Percentiles rank a stretch among this genome's conserved stretches.
phyloP scores from a whole-genome alignment of 2,797 vertebrate species.

The Spheniscus humboldti region DNA sequence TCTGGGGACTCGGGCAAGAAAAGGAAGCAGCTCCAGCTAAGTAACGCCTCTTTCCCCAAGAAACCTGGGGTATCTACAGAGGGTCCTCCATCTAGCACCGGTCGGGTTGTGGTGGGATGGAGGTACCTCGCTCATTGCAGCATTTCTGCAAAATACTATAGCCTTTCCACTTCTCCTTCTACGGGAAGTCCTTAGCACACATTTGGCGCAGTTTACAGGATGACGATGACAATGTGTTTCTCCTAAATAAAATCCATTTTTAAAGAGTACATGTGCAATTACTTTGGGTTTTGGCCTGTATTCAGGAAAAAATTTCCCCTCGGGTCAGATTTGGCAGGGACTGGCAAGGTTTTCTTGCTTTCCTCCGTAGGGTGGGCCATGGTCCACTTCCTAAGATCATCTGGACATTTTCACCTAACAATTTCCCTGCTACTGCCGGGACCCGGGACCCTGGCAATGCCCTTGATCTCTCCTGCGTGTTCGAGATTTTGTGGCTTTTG shows the following conservation, averaged over 20 bases:
- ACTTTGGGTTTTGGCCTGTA: slow-evolving; percentile 58
- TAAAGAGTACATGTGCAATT: slow-evolving; percentile 66
- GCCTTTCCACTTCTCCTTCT: background rate
- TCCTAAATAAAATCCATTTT: slow-evolving; percentile 68
- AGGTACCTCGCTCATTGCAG: background rate
- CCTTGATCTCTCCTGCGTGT: slow-evolving; percentile 55
- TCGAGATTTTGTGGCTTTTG: slow-evolving; percentile 50
- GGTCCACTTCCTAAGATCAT: slow-evolving; percentile 61
- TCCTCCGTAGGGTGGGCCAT: slow-evolving; percentile 55
- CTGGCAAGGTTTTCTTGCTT: slow-evolving; percentile 55
- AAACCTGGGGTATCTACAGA: background rate
- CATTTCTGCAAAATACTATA: background rate
- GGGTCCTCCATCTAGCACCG: background rate
- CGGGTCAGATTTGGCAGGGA: slow-evolving; percentile 59
- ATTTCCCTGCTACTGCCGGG: slow-evolving; percentile 58
- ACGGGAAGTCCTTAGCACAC: background rate
- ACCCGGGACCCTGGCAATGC: slow-evolving; percentile 57
- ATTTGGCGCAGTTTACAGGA: slow-evolving; percentile 43
- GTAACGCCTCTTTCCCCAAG: background rate
- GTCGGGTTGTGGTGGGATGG: background rate
- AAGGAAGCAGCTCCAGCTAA: background rate
- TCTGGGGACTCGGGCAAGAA: background rate
- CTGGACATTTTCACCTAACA: slow-evolving; percentile 67
- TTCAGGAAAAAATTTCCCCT: slow-evolving; percentile 64
- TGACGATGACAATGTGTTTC: slow-evolving; percentile 67